Conservation (phyloP, 2,113 vertebrate genomes). For the Mustela lutreola region DNA sequence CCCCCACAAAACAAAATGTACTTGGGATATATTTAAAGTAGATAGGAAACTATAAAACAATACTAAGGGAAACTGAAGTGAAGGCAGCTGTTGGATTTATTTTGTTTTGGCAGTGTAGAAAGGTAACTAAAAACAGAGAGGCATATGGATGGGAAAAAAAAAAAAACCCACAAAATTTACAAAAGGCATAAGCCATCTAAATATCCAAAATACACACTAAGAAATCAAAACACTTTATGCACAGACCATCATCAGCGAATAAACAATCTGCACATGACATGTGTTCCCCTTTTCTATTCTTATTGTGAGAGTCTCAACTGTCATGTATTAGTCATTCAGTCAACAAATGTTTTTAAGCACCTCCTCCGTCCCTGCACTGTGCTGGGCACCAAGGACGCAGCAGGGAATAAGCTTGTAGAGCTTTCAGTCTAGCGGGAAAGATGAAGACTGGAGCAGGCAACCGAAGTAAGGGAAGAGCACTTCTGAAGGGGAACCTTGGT, state of each 20-base stretch:
- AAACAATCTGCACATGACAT: slow-evolving; percentile 70
- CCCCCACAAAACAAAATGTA: not conserved
- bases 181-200: slow-evolving; percentile 63
- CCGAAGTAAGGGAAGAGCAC: not conserved
- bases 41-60: not conserved
- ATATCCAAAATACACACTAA: slow-evolving; percentile 40
- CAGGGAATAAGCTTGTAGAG: not conserved
- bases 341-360: not conserved
- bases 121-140: slow-evolving; percentile 76
- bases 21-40: slow-evolving; percentile 54
- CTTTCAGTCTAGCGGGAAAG: not conserved
- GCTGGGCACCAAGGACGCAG: not conserved
- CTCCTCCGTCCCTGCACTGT: not conserved
- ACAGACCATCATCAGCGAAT: slow-evolving; percentile 47
- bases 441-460: too few relatives aligned
- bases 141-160: not conserved
- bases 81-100: slow-evolving; percentile 64
- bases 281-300: slow-evolving; percentile 47
- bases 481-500: not conserved
- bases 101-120: slow-evolving; percentile 70
- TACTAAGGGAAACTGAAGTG: slow-evolving; percentile 16
- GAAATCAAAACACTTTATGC: slow-evolving; percentile 61
- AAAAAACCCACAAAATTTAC: slow-evolving; percentile 1
- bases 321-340: not conserved
- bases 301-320: slow-evolving; percentile 22